Percentiles rank a stretch among this genome's conserved stretches.
Conservation (phyloP, 2,888 invertebrate genomes). For the Tyria jacobaeae region DNA sequence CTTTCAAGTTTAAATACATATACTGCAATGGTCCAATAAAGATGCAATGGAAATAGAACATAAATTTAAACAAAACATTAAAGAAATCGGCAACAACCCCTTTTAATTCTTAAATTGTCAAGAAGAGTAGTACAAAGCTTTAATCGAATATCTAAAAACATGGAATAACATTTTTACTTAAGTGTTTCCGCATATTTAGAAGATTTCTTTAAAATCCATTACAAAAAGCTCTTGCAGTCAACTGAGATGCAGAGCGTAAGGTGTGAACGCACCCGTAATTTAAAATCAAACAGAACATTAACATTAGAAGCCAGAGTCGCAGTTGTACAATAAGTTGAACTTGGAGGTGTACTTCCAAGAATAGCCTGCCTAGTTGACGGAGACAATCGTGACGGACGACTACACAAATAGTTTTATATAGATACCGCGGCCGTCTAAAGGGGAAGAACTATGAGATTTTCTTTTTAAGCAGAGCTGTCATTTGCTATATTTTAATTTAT, state of each 20-base stretch:
- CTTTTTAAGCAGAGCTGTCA: constrained; percentile 28
- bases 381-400: constrained; percentile 58
- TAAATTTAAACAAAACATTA: too few relatives aligned
- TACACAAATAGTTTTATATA: constrained; percentile 58
- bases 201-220: background rate
- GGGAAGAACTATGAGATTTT: constrained; percentile 42
- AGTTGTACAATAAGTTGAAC: constrained; percentile 29
- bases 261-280: background rate
- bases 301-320: constrained; percentile 7
- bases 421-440: constrained; percentile 52
- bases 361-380: constrained; percentile 51
- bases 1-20: too few relatives aligned
- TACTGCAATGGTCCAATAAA: too few relatives aligned
- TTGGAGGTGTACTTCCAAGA: constrained; percentile 49
- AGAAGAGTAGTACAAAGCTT: too few relatives aligned
- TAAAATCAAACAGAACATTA: background rate
- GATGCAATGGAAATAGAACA: too few relatives aligned
- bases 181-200: too few relatives aligned
- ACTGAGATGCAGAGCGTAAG: background rate
- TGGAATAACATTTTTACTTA: too few relatives aligned
- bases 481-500: too few relatives aligned
- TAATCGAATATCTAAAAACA: too few relatives aligned
- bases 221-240: background rate
- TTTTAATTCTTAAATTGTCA: too few relatives aligned
- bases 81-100: too few relatives aligned